Conservation (phyloP, 2,113 vertebrate species). For the Varanus komodoensis region DNA sequence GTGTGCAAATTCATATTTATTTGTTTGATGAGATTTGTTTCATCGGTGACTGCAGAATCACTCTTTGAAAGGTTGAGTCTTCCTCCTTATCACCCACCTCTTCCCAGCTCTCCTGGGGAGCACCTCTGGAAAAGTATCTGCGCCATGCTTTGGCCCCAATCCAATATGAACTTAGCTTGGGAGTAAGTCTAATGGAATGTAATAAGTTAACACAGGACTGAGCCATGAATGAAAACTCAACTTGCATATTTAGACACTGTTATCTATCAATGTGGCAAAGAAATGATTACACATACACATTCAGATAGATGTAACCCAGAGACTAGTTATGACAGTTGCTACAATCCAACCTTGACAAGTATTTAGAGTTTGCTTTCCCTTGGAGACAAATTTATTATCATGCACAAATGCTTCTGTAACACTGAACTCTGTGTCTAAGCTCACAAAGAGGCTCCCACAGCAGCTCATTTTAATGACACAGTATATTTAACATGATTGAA, state of each 20-base stretch:
- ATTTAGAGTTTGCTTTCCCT: constrained; percentile 9
- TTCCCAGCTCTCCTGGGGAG: not conserved
- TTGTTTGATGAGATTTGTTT: not conserved
- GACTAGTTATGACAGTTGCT: not conserved
- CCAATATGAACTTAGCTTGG: not conserved
- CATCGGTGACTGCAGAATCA: not conserved
- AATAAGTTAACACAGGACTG: not conserved
- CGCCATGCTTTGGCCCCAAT: not conserved
- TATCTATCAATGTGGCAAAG: not conserved
- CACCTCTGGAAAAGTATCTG: not conserved
- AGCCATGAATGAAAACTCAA: not conserved
- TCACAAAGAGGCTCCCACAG: not conserved
- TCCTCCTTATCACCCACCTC: too few species aligned
- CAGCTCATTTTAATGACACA: constrained; percentile 3
- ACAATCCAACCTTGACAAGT: not conserved
- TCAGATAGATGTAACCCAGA: not conserved
- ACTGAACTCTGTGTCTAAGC: not conserved
- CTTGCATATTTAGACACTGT: not conserved
- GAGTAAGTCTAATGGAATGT: not conserved
- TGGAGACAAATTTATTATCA: not conserved
- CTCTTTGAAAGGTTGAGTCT: not conserved
- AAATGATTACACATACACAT: not conserved
- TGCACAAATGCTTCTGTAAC: not conserved
- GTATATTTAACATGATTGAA: not conserved
- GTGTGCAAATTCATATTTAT: not conserved